phyloP scores from a whole-genome alignment of 2,113 vertebrate species.

The Typhlomys cinereus region DNA sequence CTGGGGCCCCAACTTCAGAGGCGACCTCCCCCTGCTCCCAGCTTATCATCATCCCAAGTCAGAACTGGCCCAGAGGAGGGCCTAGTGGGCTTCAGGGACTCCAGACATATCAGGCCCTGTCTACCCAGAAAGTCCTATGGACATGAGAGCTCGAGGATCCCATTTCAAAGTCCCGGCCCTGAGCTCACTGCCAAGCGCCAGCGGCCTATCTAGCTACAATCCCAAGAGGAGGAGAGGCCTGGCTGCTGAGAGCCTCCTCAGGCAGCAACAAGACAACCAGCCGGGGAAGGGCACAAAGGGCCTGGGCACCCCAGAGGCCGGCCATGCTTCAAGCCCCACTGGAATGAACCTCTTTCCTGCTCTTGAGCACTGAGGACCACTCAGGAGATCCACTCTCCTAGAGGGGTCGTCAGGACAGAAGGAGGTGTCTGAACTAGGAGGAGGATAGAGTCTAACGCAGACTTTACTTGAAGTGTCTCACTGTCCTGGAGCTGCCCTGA shows the following conservation, averaged over 20 bases:
- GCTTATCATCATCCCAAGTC: background rate
- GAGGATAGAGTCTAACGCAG: background rate
- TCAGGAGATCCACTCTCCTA: background rate
- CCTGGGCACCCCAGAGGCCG: background rate
- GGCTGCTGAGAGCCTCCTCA: background rate
- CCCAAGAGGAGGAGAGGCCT: slow-evolving; percentile 10
- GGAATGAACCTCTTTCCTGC: background rate
- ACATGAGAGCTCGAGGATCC: background rate
- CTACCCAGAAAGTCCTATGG: background rate
- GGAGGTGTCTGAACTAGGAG: background rate
- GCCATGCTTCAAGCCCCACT: background rate
- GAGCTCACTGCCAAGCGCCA: slow-evolving; percentile 39
- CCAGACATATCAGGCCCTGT: background rate
- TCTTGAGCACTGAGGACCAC: background rate
- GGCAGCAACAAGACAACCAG: background rate
- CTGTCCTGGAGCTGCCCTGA: background rate
- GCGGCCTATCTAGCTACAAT: background rate
- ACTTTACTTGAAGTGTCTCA: background rate
- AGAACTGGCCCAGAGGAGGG: background rate
- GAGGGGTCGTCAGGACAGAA: background rate
- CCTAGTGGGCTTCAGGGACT: background rate
- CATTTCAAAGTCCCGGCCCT: slow-evolving; percentile 70
- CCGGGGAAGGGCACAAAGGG: background rate
- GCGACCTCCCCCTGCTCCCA: background rate
- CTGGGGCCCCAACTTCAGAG: background rate